A percentile compares a stretch with the other conserved stretches of the same genome.
Evolutionary conservation across 2,797 vertebrate species (phyloP).

Genomic region (Trichosurus vulpecula): DNA sequence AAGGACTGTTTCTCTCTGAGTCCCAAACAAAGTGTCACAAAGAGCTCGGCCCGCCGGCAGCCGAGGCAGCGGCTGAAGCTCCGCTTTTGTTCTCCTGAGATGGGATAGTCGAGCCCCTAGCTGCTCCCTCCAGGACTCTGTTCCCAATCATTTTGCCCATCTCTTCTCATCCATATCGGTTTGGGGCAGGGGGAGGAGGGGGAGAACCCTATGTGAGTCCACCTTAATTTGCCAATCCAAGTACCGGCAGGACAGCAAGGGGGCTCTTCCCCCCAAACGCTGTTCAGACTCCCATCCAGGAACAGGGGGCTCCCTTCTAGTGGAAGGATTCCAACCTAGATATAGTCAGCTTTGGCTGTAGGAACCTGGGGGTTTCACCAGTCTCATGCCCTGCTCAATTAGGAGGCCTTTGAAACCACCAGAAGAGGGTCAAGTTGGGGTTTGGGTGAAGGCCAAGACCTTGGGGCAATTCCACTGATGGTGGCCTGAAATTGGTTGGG

Average conservation of each 20-base stretch:
- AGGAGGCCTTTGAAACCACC: conserved; percentile 64
- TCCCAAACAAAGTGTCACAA: conserved; percentile 83
- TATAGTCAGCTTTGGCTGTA: conserved; percentile 53
- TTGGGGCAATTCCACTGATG: conserved; percentile 17
- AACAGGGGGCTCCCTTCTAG: conserved; percentile 16
- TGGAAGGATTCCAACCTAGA: conserved; percentile 40
- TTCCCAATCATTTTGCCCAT: conserved; percentile 58
- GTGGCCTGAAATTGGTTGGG: conserved; percentile 48
- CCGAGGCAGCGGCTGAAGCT: conserved; percentile 78
- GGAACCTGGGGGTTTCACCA: conserved; percentile 29
- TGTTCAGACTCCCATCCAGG: neutral
- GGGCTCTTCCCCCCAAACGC: neutral
- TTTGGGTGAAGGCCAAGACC: conserved; percentile 49
- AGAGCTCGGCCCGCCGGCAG: conserved; percentile 80
- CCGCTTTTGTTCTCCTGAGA: conserved; percentile 80
- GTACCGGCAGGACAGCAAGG: conserved; percentile 54
- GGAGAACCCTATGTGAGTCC: conserved; percentile 52
- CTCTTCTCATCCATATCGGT: conserved; percentile 55
- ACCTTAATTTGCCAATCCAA: conserved; percentile 52
- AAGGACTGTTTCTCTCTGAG: conserved; percentile 76
- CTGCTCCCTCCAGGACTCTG: conserved; percentile 64
- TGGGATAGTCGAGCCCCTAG: conserved; percentile 73
- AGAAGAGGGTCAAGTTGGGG: conserved; percentile 73
- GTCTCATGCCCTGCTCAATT: conserved; percentile 8
- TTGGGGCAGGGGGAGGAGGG: conserved; percentile 55